Evolutionary conservation across 2,888 invertebrate species (phyloP), one percentile per base, ranked within the genome.

Genomic region (Clusia tigrina): DNA sequence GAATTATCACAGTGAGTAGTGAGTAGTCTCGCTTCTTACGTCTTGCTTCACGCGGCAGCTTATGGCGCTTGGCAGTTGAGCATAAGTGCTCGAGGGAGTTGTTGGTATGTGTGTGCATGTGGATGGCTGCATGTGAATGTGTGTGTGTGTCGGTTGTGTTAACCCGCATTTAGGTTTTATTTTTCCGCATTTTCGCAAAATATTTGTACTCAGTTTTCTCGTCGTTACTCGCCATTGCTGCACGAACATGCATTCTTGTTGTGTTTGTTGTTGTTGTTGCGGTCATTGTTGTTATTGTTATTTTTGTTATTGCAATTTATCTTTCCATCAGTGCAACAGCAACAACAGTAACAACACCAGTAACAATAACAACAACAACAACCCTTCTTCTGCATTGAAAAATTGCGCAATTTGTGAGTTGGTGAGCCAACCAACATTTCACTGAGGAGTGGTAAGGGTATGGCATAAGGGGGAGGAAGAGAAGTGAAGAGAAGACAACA

Each of bases 1-100:
- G 62, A 62, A 69, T 70, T 69, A 69, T 61, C 70, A 60, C 68
- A 67, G 69, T 64, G 58, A 62, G 66, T 37, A 67, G 69, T 64
- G 58, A 62, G 66, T 37, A 57, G 54, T 64, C 62, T 62, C 2
- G 15, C 2, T 58, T 37, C 59, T 53, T 20, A 54, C 51, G 32
- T 12, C 5, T 9, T 32, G 32, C 32, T 32, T 32, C 32, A 6
- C 32, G n/a, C n/a, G n/a, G n/a, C n/a, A n/a, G n/a, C n/a, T n/a
- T n/a, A n/a, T n/a, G n/a, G n/a, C n/a, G n/a, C n/a, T n/a, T 32
- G 32, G 6, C 12, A 32, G 6, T 32, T 12, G 15, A 42, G n/a
- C n/a, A 2, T 42, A n/a, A n/a, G 10, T 15, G 9, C n/a, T 42
- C 15, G 12, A 3, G 10, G 42, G 6, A 3, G 42, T 42, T 42